A percentile compares a stretch with the other conserved stretches of the same genome.
These are phyloP conservation scores for Triplophysa yarkandensis DNA, from an alignment of 2,797 vertebrate genomes.

Conservation along the genomic window DNA sequence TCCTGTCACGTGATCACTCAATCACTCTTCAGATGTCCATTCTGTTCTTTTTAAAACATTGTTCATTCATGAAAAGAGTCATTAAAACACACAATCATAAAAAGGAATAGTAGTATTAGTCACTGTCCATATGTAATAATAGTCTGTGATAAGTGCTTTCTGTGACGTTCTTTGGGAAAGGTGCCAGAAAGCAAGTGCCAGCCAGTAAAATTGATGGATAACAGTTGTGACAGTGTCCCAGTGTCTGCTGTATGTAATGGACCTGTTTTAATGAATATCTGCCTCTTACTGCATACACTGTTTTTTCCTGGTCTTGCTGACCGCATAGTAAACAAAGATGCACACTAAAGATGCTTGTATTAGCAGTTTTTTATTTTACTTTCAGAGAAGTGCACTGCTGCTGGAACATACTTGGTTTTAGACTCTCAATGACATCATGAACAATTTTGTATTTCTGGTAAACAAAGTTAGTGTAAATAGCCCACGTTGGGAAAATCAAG, in stretches of 20 bases:
- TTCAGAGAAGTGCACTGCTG: background rate
- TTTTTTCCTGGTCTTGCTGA: constrained; percentile 26
- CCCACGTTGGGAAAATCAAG: too few relatives aligned
- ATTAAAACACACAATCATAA: constrained; percentile 18
- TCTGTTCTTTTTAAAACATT: background rate
- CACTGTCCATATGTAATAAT: constrained; percentile 25
- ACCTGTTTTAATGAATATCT: constrained; percentile 24
- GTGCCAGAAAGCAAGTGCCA: constrained; percentile 35
- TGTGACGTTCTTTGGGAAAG: constrained; percentile 24
- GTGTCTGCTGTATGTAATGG: constrained; percentile 15
- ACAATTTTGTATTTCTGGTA: background rate
- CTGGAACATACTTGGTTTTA: background rate
- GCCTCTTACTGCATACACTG: background rate
- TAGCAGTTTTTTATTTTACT: background rate
- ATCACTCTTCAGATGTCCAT: constrained; percentile 3
- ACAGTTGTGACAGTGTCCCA: constrained; percentile 23
- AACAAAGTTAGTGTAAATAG: too few relatives aligned
- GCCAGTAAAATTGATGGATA: constrained; percentile 33
- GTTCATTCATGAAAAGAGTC: constrained; percentile 24
- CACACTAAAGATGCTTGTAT: background rate
- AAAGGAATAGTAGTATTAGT: constrained; percentile 31
- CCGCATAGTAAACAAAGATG: constrained; percentile 19
- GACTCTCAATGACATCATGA: background rate
- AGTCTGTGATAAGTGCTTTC: constrained; percentile 14
- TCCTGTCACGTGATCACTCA: constrained; percentile 20